Evolutionary conservation across 2,797 vertebrate genomes (phyloP).

Genomic region (Brotula barbata): DNA sequence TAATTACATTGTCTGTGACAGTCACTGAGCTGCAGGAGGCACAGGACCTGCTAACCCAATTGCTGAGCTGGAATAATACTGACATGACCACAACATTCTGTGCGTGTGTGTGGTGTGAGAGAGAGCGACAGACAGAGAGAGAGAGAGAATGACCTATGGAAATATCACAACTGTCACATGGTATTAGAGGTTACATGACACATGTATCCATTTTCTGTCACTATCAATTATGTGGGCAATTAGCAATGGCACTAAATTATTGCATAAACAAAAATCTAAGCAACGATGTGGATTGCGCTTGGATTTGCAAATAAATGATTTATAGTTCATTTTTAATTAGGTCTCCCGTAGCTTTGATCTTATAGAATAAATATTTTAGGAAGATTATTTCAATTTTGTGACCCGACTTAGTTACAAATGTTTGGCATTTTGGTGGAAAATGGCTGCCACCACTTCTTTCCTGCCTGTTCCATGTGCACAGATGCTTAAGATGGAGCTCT

Average conservation of each 20-base stretch:
- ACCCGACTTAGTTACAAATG: too few relatives aligned
- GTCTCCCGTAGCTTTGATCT: too few relatives aligned
- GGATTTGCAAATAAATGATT: too few relatives aligned
- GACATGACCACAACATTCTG: slow-evolving; percentile 38
- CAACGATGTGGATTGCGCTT: too few relatives aligned
- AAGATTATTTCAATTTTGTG: too few relatives aligned
- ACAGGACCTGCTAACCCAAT: slow-evolving; percentile 37
- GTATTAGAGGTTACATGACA: slow-evolving; percentile 2
- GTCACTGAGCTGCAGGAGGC: slow-evolving; percentile 30
- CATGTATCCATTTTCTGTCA: too few relatives aligned
- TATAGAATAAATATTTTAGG: too few relatives aligned
- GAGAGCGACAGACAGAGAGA: too few relatives aligned
- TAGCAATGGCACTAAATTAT: too few relatives aligned
- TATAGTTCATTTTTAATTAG: too few relatives aligned
- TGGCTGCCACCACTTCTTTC: slow-evolving; percentile 38
- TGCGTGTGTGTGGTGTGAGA: slow-evolving; percentile 6
- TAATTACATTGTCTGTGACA: slow-evolving; percentile 46
- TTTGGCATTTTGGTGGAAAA: slow-evolving; percentile 29
- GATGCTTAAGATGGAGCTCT: slow-evolving; percentile 39
- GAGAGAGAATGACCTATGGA: slow-evolving; percentile 16
- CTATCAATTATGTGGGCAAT: too few relatives aligned
- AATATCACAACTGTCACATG: slow-evolving; percentile 10
- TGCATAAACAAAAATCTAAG: too few relatives aligned
- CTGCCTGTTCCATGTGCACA: slow-evolving; percentile 25
- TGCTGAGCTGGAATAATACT: slow-evolving; percentile 55